These are phyloP conservation scores for Ovis canadensis DNA, from an alignment of 2,113 vertebrate genomes.

Conservation along the genomic window DNA sequence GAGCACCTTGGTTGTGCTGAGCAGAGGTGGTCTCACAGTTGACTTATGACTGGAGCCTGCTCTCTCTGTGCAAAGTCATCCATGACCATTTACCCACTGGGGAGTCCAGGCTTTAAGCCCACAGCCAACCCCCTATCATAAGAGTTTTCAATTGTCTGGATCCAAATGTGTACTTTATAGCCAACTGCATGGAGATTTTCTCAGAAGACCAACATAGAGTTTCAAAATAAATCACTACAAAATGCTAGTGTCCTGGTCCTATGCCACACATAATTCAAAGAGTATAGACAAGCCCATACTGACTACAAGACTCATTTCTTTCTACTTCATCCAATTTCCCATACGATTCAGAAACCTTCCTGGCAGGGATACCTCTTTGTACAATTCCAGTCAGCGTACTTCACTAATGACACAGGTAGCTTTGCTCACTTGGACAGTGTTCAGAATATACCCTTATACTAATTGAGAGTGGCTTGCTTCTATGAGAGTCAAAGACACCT, in stretches of 20 bases:
- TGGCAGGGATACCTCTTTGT: background rate
- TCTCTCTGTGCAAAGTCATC: background rate
- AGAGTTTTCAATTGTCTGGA: background rate
- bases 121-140: background rate
- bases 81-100: background rate
- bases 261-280: background rate
- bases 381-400: background rate
- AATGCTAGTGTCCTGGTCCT: background rate
- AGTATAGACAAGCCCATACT: background rate
- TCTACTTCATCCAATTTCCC: background rate
- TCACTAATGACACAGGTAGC: background rate
- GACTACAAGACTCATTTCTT: background rate
- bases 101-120: background rate
- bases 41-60: background rate
- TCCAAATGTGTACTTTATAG: background rate
- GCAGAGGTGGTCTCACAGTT: background rate
- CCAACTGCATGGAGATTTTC: background rate
- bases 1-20: background rate
- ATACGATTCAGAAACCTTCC: background rate
- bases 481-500: background rate
- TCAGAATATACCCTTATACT: background rate
- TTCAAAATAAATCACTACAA: conserved; percentile 31
- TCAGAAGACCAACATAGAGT: background rate
- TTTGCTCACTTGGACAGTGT: background rate
- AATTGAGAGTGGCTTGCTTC: background rate